Percentiles rank a stretch among this genome's conserved stretches.
These are phyloP conservation scores for Lingula anatina DNA, from an alignment of 2,888 invertebrate species.

Conservation along the genomic window DNA sequence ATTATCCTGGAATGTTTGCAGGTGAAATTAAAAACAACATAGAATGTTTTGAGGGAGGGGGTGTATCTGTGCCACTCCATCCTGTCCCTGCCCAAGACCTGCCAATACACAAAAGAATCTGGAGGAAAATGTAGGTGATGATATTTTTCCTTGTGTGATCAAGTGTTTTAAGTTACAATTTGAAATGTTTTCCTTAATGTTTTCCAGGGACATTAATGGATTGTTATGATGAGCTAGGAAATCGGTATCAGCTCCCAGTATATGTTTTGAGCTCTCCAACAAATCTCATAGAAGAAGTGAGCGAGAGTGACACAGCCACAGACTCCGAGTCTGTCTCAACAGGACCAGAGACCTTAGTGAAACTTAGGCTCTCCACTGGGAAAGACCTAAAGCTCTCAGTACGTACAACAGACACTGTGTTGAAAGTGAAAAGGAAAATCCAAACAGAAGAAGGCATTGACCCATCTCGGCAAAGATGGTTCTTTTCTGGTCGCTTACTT, in stretches of 20 bases:
- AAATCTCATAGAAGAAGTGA: constrained; percentile 81
- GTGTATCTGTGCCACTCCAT: no score
- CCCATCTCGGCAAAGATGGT: constrained; percentile 87
- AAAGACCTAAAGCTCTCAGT: constrained; percentile 83
- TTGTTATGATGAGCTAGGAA: constrained; percentile 92
- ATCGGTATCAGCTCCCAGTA: constrained; percentile 90
- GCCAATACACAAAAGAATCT: no score
- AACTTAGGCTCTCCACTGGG: constrained; percentile 79
- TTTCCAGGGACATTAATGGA: constrained; percentile 75
- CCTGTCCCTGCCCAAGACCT: no score
- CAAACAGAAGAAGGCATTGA: constrained; percentile 80
- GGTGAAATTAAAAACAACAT: no score
- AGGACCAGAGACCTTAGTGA: constrained; percentile 44
- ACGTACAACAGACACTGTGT: constrained; percentile 81
- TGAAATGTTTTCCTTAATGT: background rate
- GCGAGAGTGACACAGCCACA: constrained; percentile 36
- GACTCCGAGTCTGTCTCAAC: constrained; percentile 39
- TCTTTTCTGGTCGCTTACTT: constrained; percentile 86
- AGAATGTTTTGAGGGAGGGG: no score
- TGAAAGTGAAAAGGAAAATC: constrained; percentile 85
- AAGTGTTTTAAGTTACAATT: constrained; percentile 8
- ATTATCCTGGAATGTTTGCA: no score
- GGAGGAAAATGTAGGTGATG: no score
- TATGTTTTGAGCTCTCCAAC: constrained; percentile 93
- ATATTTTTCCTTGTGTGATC: background rate